Percentiles rank a stretch among this genome's conserved stretches.
These are phyloP conservation scores for Hofmannophila pseudospretella DNA, from an alignment of 2,888 invertebrate genomes.

Conservation along the genomic window DNA sequence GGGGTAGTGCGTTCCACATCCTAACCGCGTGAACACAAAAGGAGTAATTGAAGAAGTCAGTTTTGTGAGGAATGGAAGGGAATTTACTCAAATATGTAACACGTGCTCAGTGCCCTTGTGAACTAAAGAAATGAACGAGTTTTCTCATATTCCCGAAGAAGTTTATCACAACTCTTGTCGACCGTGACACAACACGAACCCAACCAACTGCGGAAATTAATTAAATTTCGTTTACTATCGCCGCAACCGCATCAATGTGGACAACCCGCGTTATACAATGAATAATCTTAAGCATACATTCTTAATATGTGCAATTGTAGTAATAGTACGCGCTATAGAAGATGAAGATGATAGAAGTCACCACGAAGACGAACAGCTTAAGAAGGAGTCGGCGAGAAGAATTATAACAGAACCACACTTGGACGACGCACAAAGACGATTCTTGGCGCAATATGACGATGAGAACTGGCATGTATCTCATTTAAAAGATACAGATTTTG, in stretches of 20 bases:
- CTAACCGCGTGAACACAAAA: no score
- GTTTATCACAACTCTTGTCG: background rate
- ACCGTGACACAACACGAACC: constrained; percentile 20
- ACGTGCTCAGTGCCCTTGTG: no score
- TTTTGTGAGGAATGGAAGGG: no score
- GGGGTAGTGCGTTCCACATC: no score
- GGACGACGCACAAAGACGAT: constrained; percentile 24
- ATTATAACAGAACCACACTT: no score
- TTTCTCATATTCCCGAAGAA: no score
- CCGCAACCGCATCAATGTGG: constrained; percentile 13
- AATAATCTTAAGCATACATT: constrained; percentile 9
- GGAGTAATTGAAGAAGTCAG: no score
- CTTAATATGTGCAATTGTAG: constrained; percentile 12
- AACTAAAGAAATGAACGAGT: no score
- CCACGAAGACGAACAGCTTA: constrained; percentile 5
- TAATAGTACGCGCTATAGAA: constrained; percentile 16
- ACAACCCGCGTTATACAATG: constrained; percentile 14
- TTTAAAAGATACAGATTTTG: constrained; percentile 30
- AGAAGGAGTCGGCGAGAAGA: no score
- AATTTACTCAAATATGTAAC: no score
- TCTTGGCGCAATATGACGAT: constrained; percentile 32
- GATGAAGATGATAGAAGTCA: constrained; percentile 9
- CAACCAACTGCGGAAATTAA: constrained; percentile 14
- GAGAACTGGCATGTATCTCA: constrained; percentile 47
- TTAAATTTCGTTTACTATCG: constrained; percentile 15